phyloP scores from a whole-genome alignment of 2,113 vertebrate species.

The Calonectris borealis region DNA sequence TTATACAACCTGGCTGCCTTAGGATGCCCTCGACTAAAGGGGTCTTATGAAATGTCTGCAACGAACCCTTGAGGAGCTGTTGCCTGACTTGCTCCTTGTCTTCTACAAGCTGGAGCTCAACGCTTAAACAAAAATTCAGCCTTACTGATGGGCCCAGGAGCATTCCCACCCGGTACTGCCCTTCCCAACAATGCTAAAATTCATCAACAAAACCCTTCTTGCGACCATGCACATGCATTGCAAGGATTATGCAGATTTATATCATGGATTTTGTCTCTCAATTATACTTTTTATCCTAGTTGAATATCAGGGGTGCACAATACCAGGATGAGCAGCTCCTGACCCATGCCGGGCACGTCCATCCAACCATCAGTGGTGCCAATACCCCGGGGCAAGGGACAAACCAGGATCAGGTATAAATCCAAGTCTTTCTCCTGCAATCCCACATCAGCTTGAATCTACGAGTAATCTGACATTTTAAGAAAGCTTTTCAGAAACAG shows the following conservation, averaged over 20 bases:
- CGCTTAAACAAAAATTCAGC: neutral
- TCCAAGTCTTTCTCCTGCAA: neutral
- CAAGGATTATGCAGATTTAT: neutral
- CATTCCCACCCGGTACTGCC: accelerated
- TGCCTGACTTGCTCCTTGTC: neutral
- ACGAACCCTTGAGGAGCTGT: neutral
- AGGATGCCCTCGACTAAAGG: neutral
- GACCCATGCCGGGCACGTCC: accelerated
- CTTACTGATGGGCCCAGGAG: neutral
- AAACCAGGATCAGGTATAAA: accelerated
- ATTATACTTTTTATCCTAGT: neutral
- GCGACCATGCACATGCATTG: accelerated
- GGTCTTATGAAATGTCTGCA: neutral
- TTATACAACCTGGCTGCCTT: neutral
- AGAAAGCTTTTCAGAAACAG: neutral
- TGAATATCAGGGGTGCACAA: too few species aligned
- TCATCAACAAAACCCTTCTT: too few species aligned
- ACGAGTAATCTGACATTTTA: neutral
- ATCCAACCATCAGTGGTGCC: neutral
- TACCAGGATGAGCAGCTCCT: neutral
- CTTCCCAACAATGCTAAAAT: neutral
- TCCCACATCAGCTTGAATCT: neutral
- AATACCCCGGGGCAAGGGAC: neutral
- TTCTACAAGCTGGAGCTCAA: neutral
- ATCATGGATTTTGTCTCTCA: accelerated